These are phyloP conservation scores for Holocentrus rufus DNA, from an alignment of 2,797 vertebrate genomes.

Conservation along the genomic window DNA sequence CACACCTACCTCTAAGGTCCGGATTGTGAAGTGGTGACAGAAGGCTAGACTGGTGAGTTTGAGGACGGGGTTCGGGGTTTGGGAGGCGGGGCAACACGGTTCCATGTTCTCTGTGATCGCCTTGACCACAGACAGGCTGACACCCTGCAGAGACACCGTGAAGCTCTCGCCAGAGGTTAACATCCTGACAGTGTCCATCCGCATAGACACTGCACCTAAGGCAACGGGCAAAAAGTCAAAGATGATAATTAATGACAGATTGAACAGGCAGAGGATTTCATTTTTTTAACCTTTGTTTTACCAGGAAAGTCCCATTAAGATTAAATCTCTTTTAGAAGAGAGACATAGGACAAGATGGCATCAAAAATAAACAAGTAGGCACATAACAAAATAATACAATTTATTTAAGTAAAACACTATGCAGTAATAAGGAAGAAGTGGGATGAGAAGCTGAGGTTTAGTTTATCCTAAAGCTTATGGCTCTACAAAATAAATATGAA, in stretches of 20 bases:
- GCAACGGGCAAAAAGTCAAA: constrained; percentile 3
- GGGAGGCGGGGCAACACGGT: constrained; percentile 86
- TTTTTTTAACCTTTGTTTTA: no score
- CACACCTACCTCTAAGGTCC: constrained; percentile 87
- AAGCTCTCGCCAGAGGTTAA: constrained; percentile 87
- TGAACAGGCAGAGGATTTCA: not conserved
- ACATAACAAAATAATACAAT: no score
- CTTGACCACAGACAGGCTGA: constrained; percentile 89
- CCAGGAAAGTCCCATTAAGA: no score
- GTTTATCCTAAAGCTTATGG: no score
- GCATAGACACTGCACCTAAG: constrained; percentile 89
- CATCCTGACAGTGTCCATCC: constrained; percentile 86
- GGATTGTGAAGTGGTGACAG: constrained; percentile 86
- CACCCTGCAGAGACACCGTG: constrained; percentile 84
- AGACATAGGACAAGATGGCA: no score
- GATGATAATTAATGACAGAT: not conserved
- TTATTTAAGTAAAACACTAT: no score
- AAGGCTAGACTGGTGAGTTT: constrained; percentile 84
- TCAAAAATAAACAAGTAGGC: no score
- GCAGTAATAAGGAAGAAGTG: not conserved
- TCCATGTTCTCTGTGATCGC: constrained; percentile 91
- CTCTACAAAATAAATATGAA: no score
- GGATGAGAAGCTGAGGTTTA: not conserved
- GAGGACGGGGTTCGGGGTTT: constrained; percentile 83
- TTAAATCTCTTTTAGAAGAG: no score